Evolutionary conservation across 2,113 vertebrate genomes (phyloP).

Genomic region (Gracilinanus agilis): DNA sequence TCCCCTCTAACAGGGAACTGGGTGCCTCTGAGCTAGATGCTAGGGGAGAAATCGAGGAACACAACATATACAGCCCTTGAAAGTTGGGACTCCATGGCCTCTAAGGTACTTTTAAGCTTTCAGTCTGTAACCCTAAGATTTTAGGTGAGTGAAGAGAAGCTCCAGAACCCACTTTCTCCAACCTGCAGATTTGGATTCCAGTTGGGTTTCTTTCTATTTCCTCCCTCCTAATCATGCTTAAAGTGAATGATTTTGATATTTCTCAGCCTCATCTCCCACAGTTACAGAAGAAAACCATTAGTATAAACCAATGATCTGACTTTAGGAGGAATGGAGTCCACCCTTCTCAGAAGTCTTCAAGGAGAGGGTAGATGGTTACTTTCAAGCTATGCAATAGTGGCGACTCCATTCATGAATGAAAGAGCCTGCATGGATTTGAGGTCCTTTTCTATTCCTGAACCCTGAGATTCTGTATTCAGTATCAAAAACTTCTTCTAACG

Average conservation of each 20-base stretch:
- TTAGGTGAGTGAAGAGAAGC: neutral
- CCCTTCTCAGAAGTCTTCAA: neutral
- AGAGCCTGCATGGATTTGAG: neutral
- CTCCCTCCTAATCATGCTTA: neutral
- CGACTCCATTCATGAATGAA: neutral
- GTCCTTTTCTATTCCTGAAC: neutral
- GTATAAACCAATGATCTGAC: neutral
- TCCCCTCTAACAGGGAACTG: neutral
- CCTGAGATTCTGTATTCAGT: neutral
- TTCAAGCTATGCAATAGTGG: neutral
- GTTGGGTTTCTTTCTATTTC: neutral
- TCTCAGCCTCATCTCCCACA: neutral
- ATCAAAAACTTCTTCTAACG: neutral
- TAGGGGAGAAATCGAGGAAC: neutral
- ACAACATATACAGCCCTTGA: neutral
- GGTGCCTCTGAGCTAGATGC: neutral
- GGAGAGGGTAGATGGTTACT: neutral
- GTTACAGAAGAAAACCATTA: neutral
- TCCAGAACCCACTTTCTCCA: neutral
- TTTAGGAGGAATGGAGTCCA: neutral
- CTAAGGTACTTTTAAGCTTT: too few species aligned
- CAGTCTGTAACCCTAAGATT: too few species aligned
- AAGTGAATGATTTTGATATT: neutral
- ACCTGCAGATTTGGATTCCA: neutral
- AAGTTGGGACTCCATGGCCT: neutral